Evolutionary conservation across 2,888 invertebrate genomes (phyloP).

Genomic region (Dryomyza anilis): DNA sequence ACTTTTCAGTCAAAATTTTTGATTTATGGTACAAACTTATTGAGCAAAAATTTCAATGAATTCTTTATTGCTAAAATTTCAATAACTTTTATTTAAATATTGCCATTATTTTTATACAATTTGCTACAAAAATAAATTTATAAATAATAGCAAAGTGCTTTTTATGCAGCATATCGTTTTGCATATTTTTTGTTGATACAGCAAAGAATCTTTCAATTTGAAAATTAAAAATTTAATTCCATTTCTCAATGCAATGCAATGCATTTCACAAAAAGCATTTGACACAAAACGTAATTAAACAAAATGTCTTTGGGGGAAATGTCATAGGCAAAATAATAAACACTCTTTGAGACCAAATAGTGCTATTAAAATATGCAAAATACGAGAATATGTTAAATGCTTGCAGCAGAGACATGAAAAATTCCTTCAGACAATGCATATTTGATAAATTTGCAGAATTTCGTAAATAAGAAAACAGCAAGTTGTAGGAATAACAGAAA

Average conservation of each 20-base stretch:
- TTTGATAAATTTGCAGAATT: constrained; percentile 19
- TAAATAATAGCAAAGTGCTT: too few relatives aligned
- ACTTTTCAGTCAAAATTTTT: too few relatives aligned
- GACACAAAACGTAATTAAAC: constrained; percentile 11
- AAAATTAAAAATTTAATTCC: constrained; percentile 7
- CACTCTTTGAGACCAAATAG: not conserved
- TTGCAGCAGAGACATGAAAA: not conserved
- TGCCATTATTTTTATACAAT: too few relatives aligned
- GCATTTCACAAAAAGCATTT: not conserved
- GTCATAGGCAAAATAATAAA: not conserved
- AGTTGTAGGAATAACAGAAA: not conserved
- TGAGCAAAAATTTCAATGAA: not conserved
- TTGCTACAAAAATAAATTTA: too few relatives aligned
- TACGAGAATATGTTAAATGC: not conserved
- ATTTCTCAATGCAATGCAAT: too few relatives aligned
- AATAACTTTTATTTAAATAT: too few relatives aligned
- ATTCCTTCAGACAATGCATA: constrained; percentile 10
- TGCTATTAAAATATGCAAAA: constrained; percentile 8
- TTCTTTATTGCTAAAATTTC: not conserved
- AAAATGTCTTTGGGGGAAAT: not conserved
- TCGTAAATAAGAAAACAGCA: constrained; percentile 2
- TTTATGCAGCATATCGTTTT: too few relatives aligned
- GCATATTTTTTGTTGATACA: too few relatives aligned
- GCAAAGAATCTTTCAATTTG: not conserved
- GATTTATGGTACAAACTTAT: not conserved